Conservation (phyloP, 2,113 vertebrate species). For the Mohoua ochrocephala region DNA sequence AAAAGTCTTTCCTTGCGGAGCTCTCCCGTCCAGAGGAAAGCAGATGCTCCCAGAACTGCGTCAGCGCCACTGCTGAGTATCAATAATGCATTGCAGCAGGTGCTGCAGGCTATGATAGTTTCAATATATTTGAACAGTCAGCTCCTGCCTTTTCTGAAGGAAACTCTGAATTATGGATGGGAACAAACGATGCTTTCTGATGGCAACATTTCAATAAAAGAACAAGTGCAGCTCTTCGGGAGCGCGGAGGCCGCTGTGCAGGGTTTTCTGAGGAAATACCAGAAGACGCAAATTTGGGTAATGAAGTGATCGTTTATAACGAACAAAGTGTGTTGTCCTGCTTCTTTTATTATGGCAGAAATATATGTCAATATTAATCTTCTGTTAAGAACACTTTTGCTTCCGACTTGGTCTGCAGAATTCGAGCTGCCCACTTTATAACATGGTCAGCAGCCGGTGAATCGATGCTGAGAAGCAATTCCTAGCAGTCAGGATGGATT, state of each 20-base stretch:
- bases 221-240: neutral
- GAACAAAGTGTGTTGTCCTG: neutral
- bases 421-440: neutral
- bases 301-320: neutral
- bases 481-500: neutral
- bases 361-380: neutral
- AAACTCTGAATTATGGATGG: conserved; percentile 63
- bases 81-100: conserved; percentile 57
- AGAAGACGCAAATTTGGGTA: neutral
- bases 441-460: neutral
- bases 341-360: neutral
- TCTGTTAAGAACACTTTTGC: neutral
- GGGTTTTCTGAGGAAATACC: neutral
- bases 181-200: conserved; percentile 57
- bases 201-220: conserved; percentile 13
- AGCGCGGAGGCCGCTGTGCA: neutral
- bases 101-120: conserved; percentile 42
- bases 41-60: neutral
- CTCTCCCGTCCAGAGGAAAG: neutral
- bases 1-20: neutral
- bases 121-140: conserved; percentile 43
- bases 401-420: neutral
- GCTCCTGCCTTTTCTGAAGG: conserved; percentile 46
- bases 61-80: neutral
- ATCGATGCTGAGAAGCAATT: neutral